Percentiles rank a stretch among this genome's conserved stretches.
These are phyloP conservation scores for Sander vitreus DNA, from an alignment of 2,113 vertebrate genomes.

Conservation along the genomic window DNA sequence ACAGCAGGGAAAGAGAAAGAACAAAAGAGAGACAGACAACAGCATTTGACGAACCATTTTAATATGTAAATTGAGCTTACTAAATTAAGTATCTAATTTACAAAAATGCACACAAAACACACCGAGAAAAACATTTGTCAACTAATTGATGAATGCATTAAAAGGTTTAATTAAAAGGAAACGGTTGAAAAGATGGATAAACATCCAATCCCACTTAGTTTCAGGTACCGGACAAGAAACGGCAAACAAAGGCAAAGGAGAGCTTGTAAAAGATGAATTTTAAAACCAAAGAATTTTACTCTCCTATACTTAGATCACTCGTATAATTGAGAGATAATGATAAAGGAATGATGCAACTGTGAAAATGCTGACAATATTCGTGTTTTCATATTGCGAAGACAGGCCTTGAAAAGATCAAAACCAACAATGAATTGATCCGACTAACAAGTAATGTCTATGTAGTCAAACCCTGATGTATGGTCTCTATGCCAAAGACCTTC, in stretches of 20 bases:
- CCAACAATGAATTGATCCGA: no score
- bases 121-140: not conserved
- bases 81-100: not conserved
- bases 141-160: not conserved
- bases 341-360: no score
- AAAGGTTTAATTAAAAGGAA: not conserved
- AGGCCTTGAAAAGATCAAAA: no score
- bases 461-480: no score
- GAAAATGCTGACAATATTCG: no score
- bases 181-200: not conserved
- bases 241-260: not conserved
- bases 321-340: no score
- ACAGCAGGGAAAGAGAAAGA: not conserved
- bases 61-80: not conserved
- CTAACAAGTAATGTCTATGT: no score
- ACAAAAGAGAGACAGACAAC: not conserved
- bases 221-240: not conserved
- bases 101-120: not conserved
- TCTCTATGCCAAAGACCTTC: no score
- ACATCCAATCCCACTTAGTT: not conserved
- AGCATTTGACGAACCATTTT: not conserved
- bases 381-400: no score
- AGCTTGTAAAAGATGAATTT: not conserved
- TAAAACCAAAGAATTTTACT: no score
- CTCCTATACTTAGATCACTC: no score